phyloP scores from a whole-genome alignment of 1,140 invertebrate species.

The Drosophila ambigua region DNA sequence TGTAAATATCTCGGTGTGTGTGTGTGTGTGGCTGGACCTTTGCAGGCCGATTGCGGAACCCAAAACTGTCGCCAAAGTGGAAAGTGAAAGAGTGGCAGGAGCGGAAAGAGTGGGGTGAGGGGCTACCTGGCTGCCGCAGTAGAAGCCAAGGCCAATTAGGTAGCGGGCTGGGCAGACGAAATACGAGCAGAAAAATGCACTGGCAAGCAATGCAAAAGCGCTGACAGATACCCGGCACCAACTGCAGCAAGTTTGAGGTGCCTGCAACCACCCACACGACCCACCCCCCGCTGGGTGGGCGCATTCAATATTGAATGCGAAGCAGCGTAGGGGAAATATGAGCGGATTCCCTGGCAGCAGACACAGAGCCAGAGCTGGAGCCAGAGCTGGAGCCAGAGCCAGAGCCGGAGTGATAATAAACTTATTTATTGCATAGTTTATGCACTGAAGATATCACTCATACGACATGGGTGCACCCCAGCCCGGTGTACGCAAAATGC shows the following conservation, averaged over 20 bases:
- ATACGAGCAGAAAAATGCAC: neutral
- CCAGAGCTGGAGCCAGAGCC: neutral
- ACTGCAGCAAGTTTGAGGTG: too few species aligned
- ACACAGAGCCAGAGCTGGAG: too few species aligned
- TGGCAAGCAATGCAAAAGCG: too few species aligned
- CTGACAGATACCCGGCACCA: too few species aligned
- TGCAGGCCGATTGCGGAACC: neutral
- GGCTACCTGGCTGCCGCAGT: neutral
- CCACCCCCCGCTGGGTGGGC: neutral
- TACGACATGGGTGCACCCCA: conserved; percentile 64
- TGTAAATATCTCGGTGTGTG: conserved; percentile 16
- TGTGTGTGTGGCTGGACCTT: neutral
- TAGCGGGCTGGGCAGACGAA: neutral
- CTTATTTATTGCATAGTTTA: conserved; percentile 80
- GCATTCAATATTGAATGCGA: conserved; percentile 22
- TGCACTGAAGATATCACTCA: conserved; percentile 72
- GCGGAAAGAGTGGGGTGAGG: neutral
- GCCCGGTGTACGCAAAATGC: conserved; percentile 68
- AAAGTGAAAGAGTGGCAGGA: too few species aligned
- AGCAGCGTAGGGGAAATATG: conserved; percentile 18
- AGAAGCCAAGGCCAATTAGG: neutral
- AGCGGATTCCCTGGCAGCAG: too few species aligned
- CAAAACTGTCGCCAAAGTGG: neutral
- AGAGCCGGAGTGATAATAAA: conserved; percentile 62
- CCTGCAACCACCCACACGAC: too few species aligned